A percentile compares a stretch with the other conserved stretches of the same genome.
Conservation (phyloP, 2,888 invertebrate genomes). For the Invenusta paracnida region DNA sequence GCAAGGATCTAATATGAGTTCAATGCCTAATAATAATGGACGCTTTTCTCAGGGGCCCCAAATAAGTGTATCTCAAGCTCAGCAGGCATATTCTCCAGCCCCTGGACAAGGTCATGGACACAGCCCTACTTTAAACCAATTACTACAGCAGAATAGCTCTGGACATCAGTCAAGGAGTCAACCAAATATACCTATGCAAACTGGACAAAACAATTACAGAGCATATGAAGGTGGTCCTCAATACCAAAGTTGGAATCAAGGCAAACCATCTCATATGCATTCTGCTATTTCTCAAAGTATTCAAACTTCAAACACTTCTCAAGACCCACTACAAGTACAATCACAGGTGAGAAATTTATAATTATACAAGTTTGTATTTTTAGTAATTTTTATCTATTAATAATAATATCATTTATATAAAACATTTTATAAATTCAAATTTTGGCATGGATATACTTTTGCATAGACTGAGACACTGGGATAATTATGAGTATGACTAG, state of each 20-base stretch:
- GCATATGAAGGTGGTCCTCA: neutral
- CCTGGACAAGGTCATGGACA: neutral
- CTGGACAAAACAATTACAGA: neutral
- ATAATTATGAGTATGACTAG: no score
- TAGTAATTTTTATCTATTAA: no score
- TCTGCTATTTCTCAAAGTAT: neutral
- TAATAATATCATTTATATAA: no score
- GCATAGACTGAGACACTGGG: no score
- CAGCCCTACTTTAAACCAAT: neutral
- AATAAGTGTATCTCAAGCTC: neutral
- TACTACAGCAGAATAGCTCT: neutral
- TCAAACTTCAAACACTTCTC: neutral
- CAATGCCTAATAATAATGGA: no score
- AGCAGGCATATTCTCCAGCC: no score
- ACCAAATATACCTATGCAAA: neutral
- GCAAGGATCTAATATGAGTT: neutral
- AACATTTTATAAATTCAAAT: no score
- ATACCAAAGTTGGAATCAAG: neutral
- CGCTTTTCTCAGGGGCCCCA: neutral
- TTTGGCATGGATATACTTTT: no score
- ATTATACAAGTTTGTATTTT: no score
- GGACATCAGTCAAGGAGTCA: neutral
- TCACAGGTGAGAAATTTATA: no score
- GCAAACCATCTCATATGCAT: neutral
- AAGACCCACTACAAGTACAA: neutral